phyloP scores from a whole-genome alignment of 1,140 invertebrate species.

The Halyomorpha halys region DNA sequence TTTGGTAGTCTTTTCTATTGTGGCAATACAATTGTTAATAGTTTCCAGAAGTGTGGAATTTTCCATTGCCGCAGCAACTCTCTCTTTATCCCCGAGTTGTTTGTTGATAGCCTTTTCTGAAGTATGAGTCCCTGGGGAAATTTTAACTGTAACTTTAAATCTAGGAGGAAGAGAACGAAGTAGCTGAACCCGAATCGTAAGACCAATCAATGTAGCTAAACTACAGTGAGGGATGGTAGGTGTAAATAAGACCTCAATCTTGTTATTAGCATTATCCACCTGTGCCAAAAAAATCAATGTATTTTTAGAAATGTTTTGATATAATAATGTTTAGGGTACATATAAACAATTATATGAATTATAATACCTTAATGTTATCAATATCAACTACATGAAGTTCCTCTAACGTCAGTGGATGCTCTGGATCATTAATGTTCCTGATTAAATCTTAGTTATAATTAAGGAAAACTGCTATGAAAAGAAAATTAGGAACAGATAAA shows the following conservation, averaged over 20 bases:
- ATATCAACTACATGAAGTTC: slow-evolving; percentile 90
- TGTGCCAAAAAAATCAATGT: slow-evolving; percentile 30
- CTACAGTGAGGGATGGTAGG: slow-evolving; percentile 99
- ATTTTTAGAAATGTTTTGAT: neutral
- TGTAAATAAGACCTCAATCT: slow-evolving; percentile 73
- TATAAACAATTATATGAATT: no score
- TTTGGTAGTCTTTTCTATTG: no score
- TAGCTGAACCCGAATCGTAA: slow-evolving; percentile 78
- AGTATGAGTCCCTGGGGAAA: slow-evolving; percentile 84
- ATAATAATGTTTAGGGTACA: neutral
- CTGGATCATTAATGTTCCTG: slow-evolving; percentile 92
- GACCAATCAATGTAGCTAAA: slow-evolving; percentile 95
- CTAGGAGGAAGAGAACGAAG: slow-evolving; percentile 72
- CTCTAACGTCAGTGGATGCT: slow-evolving; percentile 94
- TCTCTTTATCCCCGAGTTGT: slow-evolving; percentile 94
- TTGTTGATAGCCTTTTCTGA: slow-evolving; percentile 92
- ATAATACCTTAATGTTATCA: slow-evolving; percentile 58
- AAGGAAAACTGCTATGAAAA: slow-evolving; percentile 6
- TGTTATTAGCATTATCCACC: slow-evolving; percentile 60
- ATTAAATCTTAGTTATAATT: slow-evolving; percentile 59
- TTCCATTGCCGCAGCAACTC: slow-evolving; percentile 93
- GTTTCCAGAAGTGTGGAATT: slow-evolving; percentile 70
- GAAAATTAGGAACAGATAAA: no score
- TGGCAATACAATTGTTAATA: slow-evolving; percentile 79
- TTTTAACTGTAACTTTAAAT: slow-evolving; percentile 82